Evolutionary conservation across 37 sponge, comb jelly and placozoan species (phyloP), one percentile per base, ranked within the genome.

Genomic region (Petrosia ficiformis): DNA sequence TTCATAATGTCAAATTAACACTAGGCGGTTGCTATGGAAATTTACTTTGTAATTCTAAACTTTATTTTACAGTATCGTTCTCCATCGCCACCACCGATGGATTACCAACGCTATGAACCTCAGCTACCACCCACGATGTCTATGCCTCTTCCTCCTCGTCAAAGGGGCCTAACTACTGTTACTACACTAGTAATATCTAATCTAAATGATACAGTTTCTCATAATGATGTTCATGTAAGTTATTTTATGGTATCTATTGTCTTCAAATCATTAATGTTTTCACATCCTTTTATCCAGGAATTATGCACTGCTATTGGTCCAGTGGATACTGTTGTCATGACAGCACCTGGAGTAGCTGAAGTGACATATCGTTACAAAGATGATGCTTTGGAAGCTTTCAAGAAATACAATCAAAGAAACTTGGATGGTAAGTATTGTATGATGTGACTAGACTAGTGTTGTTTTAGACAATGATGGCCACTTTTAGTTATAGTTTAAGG

Each of bases 361-460:
- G 89, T 93, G 21, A 65, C 85, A 35, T 93, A 87, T 68, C 73
- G 80, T n/a, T 86, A 61, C 65, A 93, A 93, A 57, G 82, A 88
- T 58, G 85, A 88, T 79, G 93, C 93, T 19, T 32, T 87, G 77
- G 93, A 93, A 68, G 93, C 93, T 11, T 93, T 75, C 72, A 88
- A 80, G 83, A 93, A 85, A 57, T 93, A 93, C 44, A 87, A 93
- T 75, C 79, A 85, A 35, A 64, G 93, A 34, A 88, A 93, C 70
- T 83, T 93, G 19, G 93, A 93, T 70, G 93, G 93, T 66, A 68
- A 85, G 79, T 77, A 61, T 26, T n/a, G n/a, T n/a, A n/a, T n/a
- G n/a, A n/a, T n/a, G n/a, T n/a, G n/a, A n/a, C n/a, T n/a, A n/a
- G n/a, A n/a, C n/a, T n/a, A n/a, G n/a, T n/a, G n/a, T n/a, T n/a